phyloP scores from a whole-genome alignment of 2,113 vertebrate genomes.

The Nothoprocta pentlandii region DNA sequence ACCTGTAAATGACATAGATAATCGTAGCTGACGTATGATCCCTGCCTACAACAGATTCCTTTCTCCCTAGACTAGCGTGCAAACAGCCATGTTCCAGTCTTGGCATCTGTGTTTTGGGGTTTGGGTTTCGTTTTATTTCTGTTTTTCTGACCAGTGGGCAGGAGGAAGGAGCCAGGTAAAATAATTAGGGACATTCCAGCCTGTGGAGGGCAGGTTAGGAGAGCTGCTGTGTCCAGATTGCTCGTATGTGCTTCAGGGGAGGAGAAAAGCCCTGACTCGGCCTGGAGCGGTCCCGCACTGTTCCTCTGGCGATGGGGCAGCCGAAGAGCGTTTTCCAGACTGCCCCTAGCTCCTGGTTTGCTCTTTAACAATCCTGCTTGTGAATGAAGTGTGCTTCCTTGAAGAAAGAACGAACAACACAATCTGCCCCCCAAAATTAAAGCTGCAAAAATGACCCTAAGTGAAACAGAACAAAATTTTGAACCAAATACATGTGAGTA shows the following conservation, averaged over 20 bases:
- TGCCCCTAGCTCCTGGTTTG: background rate
- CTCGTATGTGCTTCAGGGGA: conserved; percentile 31
- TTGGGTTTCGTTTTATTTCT: background rate
- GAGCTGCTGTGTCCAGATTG: background rate
- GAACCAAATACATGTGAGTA: conserved; percentile 36
- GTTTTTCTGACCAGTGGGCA: background rate
- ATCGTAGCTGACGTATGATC: conserved; percentile 38
- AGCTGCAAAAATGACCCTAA: conserved; percentile 20
- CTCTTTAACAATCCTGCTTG: background rate
- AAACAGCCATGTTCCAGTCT: background rate
- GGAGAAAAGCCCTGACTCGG: background rate
- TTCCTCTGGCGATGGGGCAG: background rate
- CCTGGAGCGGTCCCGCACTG: background rate
- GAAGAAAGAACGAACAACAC: background rate
- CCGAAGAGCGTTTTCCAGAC: background rate
- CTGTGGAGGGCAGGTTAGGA: background rate
- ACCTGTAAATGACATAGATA: conserved; percentile 38
- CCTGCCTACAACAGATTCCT: conserved; percentile 52
- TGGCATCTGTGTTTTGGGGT: background rate
- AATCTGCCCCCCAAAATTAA: background rate
- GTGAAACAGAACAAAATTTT: background rate
- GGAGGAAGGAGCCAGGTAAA: conserved; percentile 28
- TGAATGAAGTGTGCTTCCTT: background rate
- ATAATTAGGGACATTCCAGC: background rate
- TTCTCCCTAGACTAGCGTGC: conserved; percentile 39